Evolutionary conservation across 2,113 vertebrate species (phyloP), one percentile per base, ranked within the genome.

Genomic region (Helogale parvula): DNA sequence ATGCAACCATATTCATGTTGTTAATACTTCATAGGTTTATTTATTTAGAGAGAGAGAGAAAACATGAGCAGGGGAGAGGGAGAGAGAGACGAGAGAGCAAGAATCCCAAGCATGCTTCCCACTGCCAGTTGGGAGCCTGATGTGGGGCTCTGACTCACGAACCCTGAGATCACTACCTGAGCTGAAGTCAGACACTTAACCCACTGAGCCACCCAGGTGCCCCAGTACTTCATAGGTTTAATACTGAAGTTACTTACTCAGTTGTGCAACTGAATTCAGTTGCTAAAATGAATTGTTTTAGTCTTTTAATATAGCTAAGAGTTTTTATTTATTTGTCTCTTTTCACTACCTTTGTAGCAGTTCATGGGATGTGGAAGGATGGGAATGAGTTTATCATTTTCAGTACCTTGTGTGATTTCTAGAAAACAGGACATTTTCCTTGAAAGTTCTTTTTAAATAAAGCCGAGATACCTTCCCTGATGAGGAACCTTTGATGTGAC

Each of bases 361-460:
- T 86, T 91, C 3, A 63, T 79, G n/a, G 19, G 2, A 6, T 83
- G 3, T 92, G 31, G 31, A 41, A 10, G 45, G 38, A 25, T 89
- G 19, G 41, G 47, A 4, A 41, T 79, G 35, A 87, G 52, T 91
- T 94, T 97, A 27, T 93, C 41, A 81, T 96, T 97, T 97, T 95
- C 19, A 83, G 15, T 72, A 92, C 87, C 21, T 82, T 82, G 52
- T 89, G 21, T 94, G 29, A 88, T 93, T 93, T 96, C 45, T 92
- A 88, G 81, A 90, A 93, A 97, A 91, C 17, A 84, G 57, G 16
- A 79, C 2, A 41, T 88, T 97, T 97, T 90, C 69, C 38, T 94
- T 93, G 66, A 91, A 68, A 88, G 69, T 93, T 77, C 23, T 77
- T 96, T 94, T 79, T 94, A 87, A 93, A 89, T 96, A 72, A 95